Evolutionary conservation across 2,113 vertebrate genomes (phyloP), one percentile per base, ranked within the genome.

Genomic region (Philantomba maxwellii): DNA sequence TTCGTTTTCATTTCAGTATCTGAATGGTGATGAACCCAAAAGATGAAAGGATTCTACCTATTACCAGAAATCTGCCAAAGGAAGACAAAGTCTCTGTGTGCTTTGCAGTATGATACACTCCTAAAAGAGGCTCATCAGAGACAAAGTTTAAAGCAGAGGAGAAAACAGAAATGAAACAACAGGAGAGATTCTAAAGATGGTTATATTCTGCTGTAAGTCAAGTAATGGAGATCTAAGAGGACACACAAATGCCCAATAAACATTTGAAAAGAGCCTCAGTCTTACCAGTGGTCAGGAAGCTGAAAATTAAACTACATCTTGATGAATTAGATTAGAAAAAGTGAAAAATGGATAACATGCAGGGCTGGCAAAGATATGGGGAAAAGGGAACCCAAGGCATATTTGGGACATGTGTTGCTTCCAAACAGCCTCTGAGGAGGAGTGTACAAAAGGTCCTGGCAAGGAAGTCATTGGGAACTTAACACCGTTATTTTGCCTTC

Each of bases 1-100:
- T 82, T 60, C 12, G 2, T 75, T 95, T 95, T 95, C 47, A 78
- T 70, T 83, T 96, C 43, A 91, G 89, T 36, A 87, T 89, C 75
- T 66, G 64, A 93, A 91, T 77, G 19, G 11, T 2, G 14, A 92
- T 83, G 21, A 64, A 58, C 66, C 17, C 47, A 58, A 91, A 91
- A 78, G 62, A 86, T 62, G 55, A 94, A 91, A 89, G n/a, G 75
- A 77, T 82, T 90, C 62, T 81, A 51, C 16, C 39, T 87, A 25
- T 25, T 49, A 47, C n/a, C 58, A 88, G 83, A 83, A 94, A n/a
- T 80, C 51, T 93, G 60, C 73, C 73, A 80, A 83, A 78, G 70
- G 70, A 91, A 89, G 83, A 36, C 45, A 77, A 75, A 75, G 33
- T 33, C 25, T 2, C 6, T 9, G 14, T 60, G 58, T 73, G 33